Conservation (phyloP, 2,888 invertebrate genomes). For the Agrochola lota region DNA sequence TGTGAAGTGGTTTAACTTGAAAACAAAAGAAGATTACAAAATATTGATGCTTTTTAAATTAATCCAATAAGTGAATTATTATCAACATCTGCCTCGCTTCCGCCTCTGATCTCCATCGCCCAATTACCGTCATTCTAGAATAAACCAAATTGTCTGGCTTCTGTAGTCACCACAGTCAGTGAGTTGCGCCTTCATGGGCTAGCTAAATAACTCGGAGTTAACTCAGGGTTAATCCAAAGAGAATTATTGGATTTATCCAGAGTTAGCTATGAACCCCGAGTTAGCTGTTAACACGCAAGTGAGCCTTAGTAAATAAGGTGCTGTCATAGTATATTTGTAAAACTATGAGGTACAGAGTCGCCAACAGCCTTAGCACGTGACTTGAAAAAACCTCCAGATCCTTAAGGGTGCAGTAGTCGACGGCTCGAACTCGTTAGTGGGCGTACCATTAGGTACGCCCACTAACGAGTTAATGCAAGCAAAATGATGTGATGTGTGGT, state of each 20-base stretch:
- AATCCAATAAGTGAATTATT: background rate
- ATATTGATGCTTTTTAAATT: background rate
- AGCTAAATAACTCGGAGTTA: no score
- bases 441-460: no score
- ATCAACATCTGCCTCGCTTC: background rate
- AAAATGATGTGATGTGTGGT: no score
- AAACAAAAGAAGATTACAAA: conserved; percentile 28
- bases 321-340: background rate
- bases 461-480: no score
- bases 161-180: background rate
- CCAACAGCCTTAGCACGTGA: background rate
- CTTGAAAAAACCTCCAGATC: background rate
- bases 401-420: no score
- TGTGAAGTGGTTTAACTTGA: conserved; percentile 41
- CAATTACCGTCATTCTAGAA: background rate
- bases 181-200: no score
- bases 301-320: background rate
- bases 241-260: no score
- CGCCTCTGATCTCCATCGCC: background rate
- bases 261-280: no score
- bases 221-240: no score
- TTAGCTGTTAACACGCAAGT: no score
- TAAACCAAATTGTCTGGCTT: background rate
- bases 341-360: background rate
- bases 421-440: no score